Evolutionary conservation across 2,888 invertebrate species (phyloP), one percentile per base, ranked within the genome.

Genomic region (Drosophila birchii): DNA sequence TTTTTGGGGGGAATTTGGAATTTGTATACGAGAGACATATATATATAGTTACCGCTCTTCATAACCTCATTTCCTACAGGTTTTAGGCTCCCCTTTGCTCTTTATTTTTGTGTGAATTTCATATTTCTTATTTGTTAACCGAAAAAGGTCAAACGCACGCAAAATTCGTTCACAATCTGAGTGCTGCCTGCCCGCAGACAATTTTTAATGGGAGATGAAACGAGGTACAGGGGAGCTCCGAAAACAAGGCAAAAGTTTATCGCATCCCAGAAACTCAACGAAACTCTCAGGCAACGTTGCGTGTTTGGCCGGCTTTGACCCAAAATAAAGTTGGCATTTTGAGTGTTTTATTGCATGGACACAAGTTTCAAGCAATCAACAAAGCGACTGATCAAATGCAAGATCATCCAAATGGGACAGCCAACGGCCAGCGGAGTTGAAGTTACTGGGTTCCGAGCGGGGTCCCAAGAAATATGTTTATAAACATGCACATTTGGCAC

Each of bases 321-420:
- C 83, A 87, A 86, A 86, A 87, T 89, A 89, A 89, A 89, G 85
- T 86, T 86, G 89, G 88, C 86, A 89, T 85, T 86, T 87, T 88
- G 86, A 87, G 89, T 89, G 88, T 86, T 86, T 86, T 86, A 86
- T 86, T 86, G 86, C 89, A 89, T 85, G 86, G 88, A 87, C 89
- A 88, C 82, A 87, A 88, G 87, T 87, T 88, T 82, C 79, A 88
- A 88, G 87, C 86, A 87, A 87, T 86, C 89, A 86, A 87, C 85
- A 88, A 88, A 88, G 86, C 88, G 84, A 84, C 88, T 84, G 84
- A 84, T 84, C 88, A 88, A 84, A 88, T 88, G 84, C 83, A 87
- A 87, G 83, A 83, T 83, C 83, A 87, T 83, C 86, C 82, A 82
- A 87, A 72, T 79, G 82, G 87, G 72, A 73, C 72, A 73, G 73